Conservation (phyloP, 30 jellyfish, hydroid and myxozoan genomes). For the Aurelia aurita complex sp. Pacific region DNA sequence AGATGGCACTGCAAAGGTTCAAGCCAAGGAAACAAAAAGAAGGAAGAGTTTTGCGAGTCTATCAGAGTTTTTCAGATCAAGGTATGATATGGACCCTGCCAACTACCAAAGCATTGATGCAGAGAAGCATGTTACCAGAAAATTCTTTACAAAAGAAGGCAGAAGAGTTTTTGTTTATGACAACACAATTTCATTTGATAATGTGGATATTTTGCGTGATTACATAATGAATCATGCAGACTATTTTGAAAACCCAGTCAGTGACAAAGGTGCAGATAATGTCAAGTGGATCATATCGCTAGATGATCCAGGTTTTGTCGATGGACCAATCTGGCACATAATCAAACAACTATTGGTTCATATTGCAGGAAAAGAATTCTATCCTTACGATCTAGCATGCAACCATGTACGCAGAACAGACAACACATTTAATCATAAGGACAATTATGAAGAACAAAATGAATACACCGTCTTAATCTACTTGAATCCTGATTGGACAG, state of each 20-base stretch:
- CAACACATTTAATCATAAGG: slow-evolving; percentile 52
- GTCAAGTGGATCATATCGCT: slow-evolving; percentile 70
- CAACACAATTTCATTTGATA: slow-evolving; percentile 28
- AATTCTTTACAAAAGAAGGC: slow-evolving; percentile 33
- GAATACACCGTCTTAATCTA: slow-evolving; percentile 64
- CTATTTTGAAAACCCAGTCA: slow-evolving; percentile 50
- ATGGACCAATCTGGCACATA: slow-evolving; percentile 49
- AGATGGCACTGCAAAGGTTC: background rate
- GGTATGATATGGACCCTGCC: background rate
- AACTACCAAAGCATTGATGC: slow-evolving; percentile 8
- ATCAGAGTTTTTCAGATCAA: slow-evolving; percentile 1
- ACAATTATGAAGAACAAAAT: slow-evolving; percentile 30
- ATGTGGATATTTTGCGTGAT: slow-evolving; percentile 28
- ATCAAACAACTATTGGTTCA: slow-evolving; percentile 34
- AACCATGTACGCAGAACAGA: slow-evolving; percentile 72
- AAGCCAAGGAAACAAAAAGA: background rate
- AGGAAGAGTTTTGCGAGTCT: slow-evolving; percentile 2
- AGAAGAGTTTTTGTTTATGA: slow-evolving; percentile 40
- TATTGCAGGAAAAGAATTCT: slow-evolving; percentile 47
- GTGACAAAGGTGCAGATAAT: slow-evolving; percentile 54
- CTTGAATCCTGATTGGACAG: slow-evolving; percentile 44
- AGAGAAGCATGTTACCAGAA: slow-evolving; percentile 20
- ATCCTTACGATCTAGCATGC: slow-evolving; percentile 64
- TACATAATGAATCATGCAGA: slow-evolving; percentile 53
- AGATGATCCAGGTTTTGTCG: slow-evolving; percentile 60